Evolutionary conservation across 1,140 invertebrate genomes (phyloP), one percentile per base, ranked within the genome.

Genomic region (Drosophila yakuba): DNA sequence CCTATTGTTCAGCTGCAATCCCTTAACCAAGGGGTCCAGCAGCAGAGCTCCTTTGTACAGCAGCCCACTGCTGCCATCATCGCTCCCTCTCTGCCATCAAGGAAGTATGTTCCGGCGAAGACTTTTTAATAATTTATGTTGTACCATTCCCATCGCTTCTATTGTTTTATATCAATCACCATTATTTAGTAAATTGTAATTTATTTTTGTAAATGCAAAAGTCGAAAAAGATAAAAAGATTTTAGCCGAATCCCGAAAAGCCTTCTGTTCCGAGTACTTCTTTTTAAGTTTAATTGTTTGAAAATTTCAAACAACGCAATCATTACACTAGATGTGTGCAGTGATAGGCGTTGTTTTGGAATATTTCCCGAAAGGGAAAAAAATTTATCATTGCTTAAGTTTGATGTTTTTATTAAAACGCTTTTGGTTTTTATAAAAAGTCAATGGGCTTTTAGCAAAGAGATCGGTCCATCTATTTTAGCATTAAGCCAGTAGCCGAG

Each of bases 51-150:
- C 2, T 71, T 79, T 10, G 59, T 32, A n/a, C 59, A 62, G 11
- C 23, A 69, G 28, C 38, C 62, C 2, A 59, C 63, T 8, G 43
- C 50, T n/a, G 35, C 44, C n/a, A 78, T 74, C n/a, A 78, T 74
- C 38, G 66, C 71, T 23, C 35, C 62, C 20, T 38, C 17, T 3
- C 35, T 45, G 25, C 80, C 88, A 6, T 23, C 51, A 4, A 74
- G 76, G 35, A 81, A 72, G 15, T 91, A 91, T 52, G 71, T 85
- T 38, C 90, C 90, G 14, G 80, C 73, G 56, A 82, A 90, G 63
- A 60, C 71, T 38, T 72, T 80, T 28, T 80, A 90, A 76, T 88
- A 77, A 61, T 23, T 25, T 25, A 25, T 1, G 14, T 35, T 11
- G 12, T 14, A 12, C 25, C 4, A 8, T 39, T 32, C 38, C 23